Evolutionary conservation across 1,140 invertebrate genomes (phyloP), one percentile per base, ranked within the genome.

Genomic region (Macrobrachium rosenbergii): DNA sequence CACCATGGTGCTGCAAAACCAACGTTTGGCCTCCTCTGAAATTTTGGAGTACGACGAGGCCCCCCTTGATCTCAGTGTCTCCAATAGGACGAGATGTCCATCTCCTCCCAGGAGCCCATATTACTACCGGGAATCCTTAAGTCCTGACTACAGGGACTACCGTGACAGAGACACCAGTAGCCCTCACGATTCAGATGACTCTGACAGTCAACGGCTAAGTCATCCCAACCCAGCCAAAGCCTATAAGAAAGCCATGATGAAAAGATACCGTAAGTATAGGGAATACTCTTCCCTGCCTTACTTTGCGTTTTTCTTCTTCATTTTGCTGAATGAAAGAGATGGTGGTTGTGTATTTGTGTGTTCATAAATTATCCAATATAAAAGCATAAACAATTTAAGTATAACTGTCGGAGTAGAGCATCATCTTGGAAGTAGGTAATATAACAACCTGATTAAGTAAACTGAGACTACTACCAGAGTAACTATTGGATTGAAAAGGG

Each of bases 231-330:
- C 93, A 91, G 92, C 94, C 82, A 96, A 96, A 91, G 95, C 96
- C 28, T 97, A 96, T 93, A 97, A 97, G 93, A 97, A 97, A 92
- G 96, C 95, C 91, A 94, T 97, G 90, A 96, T 97, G 94, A 96
- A 95, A 93, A 94, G 96, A 94, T 97, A 96, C 93, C 94, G 96
- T 97, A 95, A 97, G 96, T 96, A 89, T 78, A 75, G 63, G 80
- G 58, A 67, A 43, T 69, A 64, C 6, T 2, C 5, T 75, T 37
- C 37, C 69, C 21, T 37, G n/a, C 16, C 28, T 75, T 75, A 58
- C 45, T 19, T 82, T 12, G 58, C 16, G 28, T 81, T 37, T 59
- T 93, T 92, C n/a, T 16, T 8, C 0, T 2, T 43, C 2, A 10
- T 62, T 77, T 23, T 67, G 69, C 12, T 23, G 63, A 43, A 43